These are phyloP conservation scores for Lottia scabra DNA, from an alignment of 2,888 invertebrate species.

Conservation along the genomic window DNA sequence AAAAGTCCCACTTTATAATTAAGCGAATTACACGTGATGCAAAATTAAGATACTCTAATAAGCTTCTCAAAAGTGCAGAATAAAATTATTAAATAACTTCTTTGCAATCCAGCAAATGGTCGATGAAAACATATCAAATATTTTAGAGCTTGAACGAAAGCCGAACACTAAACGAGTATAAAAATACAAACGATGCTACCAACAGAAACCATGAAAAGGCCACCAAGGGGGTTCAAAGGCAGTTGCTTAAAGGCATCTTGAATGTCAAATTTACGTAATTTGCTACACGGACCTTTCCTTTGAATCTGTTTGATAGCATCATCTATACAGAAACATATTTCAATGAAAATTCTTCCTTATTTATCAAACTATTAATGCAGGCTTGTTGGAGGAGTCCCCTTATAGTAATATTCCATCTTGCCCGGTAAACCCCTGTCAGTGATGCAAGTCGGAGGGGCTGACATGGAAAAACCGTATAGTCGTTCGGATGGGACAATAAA, in stretches of 20 bases:
- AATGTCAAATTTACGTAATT: background rate
- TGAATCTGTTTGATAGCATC: background rate
- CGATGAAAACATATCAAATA: constrained; percentile 14
- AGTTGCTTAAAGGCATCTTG: background rate
- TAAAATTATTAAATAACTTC: constrained; percentile 7
- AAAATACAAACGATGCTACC: constrained; percentile 15
- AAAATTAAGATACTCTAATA: constrained; percentile 23
- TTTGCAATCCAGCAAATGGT: constrained; percentile 19
- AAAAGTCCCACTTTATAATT: no score
- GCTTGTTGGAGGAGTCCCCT: no score
- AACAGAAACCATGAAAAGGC: constrained; percentile 5
- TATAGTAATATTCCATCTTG: no score
- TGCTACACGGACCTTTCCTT: background rate
- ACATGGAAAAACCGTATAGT: no score
- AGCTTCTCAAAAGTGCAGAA: constrained; percentile 19
- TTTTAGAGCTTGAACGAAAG: constrained; percentile 7
- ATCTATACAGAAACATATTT: background rate
- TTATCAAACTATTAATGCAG: background rate
- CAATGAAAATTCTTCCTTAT: background rate
- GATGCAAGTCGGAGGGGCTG: no score
- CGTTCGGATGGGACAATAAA: no score
- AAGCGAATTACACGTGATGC: constrained; percentile 17
- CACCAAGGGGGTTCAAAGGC: background rate
- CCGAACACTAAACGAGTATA: constrained; percentile 18
- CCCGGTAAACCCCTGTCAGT: no score